phyloP scores from a whole-genome alignment of 2,113 vertebrate species.

The Thryonomys swinderianus region DNA sequence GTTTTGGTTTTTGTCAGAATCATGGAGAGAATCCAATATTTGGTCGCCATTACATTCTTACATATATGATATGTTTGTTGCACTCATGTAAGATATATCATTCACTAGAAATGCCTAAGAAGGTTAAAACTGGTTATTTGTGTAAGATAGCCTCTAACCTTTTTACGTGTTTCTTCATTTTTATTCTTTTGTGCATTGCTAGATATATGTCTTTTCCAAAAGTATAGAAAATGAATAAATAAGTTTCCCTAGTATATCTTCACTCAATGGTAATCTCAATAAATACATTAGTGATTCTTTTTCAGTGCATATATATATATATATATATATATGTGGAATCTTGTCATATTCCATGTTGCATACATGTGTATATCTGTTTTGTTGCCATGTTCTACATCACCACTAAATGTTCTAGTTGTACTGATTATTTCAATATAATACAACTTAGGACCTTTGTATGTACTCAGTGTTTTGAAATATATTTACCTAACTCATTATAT shows the following conservation, averaged over 20 bases:
- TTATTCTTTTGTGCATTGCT: neutral
- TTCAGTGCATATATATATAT: neutral
- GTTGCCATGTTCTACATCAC: neutral
- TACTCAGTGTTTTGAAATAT: neutral
- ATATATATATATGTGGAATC: too few species aligned
- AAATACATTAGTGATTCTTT: neutral
- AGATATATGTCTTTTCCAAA: neutral
- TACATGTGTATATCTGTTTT: neutral
- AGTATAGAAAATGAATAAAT: neutral
- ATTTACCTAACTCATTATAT: neutral
- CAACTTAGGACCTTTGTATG: neutral
- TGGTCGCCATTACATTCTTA: neutral
- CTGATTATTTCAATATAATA: neutral
- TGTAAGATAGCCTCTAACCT: neutral
- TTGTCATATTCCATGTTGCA: neutral
- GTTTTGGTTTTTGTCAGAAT: neutral
- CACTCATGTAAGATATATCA: neutral
- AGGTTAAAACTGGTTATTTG: neutral
- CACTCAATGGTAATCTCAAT: neutral
- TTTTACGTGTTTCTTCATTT: neutral
- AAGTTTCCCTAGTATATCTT: neutral
- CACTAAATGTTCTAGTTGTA: neutral
- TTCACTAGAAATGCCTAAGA: neutral
- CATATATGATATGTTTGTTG: neutral
- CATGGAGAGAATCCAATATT: neutral